Conservation (phyloP, 2,888 invertebrate genomes). For the Vanessa cardui region DNA sequence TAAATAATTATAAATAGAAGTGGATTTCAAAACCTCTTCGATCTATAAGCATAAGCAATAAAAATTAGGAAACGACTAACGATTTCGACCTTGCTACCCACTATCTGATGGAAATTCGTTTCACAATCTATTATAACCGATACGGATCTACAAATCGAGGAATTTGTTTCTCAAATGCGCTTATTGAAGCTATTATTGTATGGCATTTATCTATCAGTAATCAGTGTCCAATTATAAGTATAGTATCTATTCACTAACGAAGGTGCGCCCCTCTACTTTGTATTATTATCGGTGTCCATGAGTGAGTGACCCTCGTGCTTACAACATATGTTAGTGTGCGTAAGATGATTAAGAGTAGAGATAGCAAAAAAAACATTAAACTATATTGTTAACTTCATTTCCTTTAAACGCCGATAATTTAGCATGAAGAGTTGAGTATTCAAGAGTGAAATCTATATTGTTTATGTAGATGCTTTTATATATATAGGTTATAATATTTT, state of each 20-base stretch:
- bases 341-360: too few relatives aligned
- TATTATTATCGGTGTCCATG: too few relatives aligned
- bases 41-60: neutral
- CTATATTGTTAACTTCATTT: too few relatives aligned
- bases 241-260: neutral
- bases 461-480: too few relatives aligned
- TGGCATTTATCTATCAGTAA: conserved; percentile 24
- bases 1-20: neutral
- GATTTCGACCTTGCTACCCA: conserved; percentile 26
- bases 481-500: neutral
- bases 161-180: conserved; percentile 21
- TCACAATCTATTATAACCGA: conserved; percentile 29
- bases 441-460: too few relatives aligned
- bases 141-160: conserved; percentile 32
- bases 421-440: too few relatives aligned
- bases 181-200: conserved; percentile 19
- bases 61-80: conserved; percentile 12
- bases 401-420: too few relatives aligned
- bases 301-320: too few relatives aligned
- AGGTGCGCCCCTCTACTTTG: too few relatives aligned
- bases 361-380: too few relatives aligned
- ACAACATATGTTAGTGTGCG: too few relatives aligned
- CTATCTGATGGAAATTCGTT: conserved; percentile 27
- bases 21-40: neutral
- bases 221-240: conserved; percentile 8